Conservation (phyloP, 2,888 invertebrate species). For the Eupithecia subumbrata region DNA sequence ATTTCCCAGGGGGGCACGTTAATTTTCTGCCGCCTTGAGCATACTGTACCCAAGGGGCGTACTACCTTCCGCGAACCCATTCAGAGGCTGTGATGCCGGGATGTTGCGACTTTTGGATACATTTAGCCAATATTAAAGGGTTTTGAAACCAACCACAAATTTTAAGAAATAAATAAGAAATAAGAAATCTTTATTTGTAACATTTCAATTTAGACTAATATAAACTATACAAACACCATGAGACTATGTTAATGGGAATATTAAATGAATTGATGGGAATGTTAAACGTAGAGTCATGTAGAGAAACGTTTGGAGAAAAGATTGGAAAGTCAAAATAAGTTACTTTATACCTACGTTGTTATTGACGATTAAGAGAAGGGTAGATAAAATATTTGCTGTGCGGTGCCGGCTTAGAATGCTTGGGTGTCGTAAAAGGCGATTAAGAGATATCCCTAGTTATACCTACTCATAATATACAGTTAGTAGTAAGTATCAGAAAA, state of each 20-base stretch:
- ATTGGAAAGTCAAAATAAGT: neutral
- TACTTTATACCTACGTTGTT: neutral
- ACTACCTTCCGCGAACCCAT: constrained; percentile 82
- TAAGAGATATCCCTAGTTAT: neutral
- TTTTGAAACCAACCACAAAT: neutral
- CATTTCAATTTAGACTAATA: too few relatives aligned
- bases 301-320: neutral
- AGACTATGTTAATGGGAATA: too few relatives aligned
- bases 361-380: neutral
- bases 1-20: constrained; percentile 88
- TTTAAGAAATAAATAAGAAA: too few relatives aligned
- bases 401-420: too few relatives aligned
- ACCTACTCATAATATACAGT: too few relatives aligned
- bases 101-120: constrained; percentile 4
- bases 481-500: neutral
- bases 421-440: too few relatives aligned
- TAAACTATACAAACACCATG: too few relatives aligned
- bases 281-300: neutral
- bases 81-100: constrained; percentile 47
- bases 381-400: too few relatives aligned
- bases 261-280: neutral
- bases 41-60: constrained; percentile 86
- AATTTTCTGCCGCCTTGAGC: constrained; percentile 91
- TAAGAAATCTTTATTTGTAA: too few relatives aligned
- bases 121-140: constrained; percentile 18